These are phyloP conservation scores for Macropodus opercularis DNA, from an alignment of 2,797 vertebrate species.

Conservation along the genomic window DNA sequence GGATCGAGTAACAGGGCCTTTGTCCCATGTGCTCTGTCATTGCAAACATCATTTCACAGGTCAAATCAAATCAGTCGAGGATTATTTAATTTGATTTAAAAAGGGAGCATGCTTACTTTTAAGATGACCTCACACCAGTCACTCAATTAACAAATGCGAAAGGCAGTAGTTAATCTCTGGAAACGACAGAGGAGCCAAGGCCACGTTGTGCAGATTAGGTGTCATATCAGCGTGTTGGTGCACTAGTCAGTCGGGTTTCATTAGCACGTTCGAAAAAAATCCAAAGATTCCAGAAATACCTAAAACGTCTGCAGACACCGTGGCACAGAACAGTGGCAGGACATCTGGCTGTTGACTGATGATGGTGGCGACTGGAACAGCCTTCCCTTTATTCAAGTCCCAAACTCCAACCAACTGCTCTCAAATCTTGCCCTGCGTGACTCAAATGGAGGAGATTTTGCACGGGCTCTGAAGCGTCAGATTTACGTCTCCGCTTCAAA, in stretches of 20 bases:
- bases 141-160: background rate
- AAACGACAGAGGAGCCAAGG: background rate
- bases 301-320: conserved; percentile 10
- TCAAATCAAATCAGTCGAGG: background rate
- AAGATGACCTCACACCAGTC: background rate
- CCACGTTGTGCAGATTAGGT: background rate
- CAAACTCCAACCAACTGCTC: conserved; percentile 18
- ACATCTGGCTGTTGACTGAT: conserved; percentile 7
- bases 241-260: conserved; percentile 38
- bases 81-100: conserved; percentile 10
- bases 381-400: conserved; percentile 15
- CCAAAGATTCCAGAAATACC: conserved; percentile 52
- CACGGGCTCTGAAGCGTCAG: conserved; percentile 50
- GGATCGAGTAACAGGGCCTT: conserved; percentile 44
- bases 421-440: conserved; percentile 40
- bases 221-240: background rate
- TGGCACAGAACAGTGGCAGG: conserved; percentile 18
- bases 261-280: conserved; percentile 27
- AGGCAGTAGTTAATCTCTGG: background rate
- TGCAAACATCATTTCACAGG: conserved; percentile 15
- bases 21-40: conserved; percentile 22
- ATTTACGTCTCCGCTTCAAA: conserved; percentile 74
- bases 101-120: background rate
- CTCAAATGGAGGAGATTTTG: conserved; percentile 55
- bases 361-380: background rate